phyloP scores from a whole-genome alignment of 2,113 vertebrate species.

The Halichoerus grypus region DNA sequence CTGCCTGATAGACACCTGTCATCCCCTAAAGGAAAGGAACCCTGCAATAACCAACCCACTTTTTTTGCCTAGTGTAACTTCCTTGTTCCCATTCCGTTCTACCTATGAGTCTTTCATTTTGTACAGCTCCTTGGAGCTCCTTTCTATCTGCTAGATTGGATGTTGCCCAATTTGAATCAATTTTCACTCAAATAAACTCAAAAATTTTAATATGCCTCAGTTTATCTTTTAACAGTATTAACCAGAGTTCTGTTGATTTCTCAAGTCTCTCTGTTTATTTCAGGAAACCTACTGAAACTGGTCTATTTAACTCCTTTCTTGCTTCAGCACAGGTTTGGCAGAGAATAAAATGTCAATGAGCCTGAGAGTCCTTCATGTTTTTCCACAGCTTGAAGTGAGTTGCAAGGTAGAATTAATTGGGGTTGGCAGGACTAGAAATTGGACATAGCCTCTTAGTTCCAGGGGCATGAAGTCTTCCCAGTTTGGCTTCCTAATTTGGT shows the following conservation, averaged over 20 bases:
- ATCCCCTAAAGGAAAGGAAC: background rate
- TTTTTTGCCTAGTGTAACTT: background rate
- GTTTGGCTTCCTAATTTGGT: constrained; percentile 50
- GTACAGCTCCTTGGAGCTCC: background rate
- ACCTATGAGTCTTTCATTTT: background rate
- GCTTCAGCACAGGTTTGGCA: background rate
- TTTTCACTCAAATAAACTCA: background rate
- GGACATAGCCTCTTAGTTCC: background rate
- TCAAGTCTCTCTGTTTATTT: background rate
- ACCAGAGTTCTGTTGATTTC: background rate
- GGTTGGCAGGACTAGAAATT: constrained; percentile 48
- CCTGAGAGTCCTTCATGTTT: background rate
- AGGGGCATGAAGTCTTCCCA: background rate
- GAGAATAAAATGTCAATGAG: background rate
- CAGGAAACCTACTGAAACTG: background rate
- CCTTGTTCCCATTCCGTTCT: background rate
- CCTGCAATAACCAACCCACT: too few relatives aligned
- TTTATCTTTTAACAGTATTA: background rate
- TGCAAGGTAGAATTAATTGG: constrained; percentile 41
- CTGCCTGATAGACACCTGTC: background rate
- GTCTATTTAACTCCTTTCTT: constrained; percentile 10
- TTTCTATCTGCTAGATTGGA: background rate
- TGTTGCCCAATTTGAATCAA: background rate
- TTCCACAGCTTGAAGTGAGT: constrained; percentile 56
- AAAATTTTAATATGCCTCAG: background rate